Conservation (phyloP, 2,888 invertebrate genomes). For the Elysia crispata region DNA sequence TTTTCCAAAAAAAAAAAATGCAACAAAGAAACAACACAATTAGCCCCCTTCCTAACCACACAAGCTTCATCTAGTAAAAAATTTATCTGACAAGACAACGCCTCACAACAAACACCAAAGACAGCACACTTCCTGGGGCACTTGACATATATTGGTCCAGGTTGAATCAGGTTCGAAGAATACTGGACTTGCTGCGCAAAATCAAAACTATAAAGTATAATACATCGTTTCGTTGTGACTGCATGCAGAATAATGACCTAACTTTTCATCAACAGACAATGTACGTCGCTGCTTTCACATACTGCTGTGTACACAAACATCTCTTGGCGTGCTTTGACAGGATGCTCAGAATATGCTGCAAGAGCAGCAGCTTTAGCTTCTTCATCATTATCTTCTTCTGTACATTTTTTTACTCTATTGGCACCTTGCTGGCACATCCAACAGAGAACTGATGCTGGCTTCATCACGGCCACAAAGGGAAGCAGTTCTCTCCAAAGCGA, state of each 20-base stretch:
- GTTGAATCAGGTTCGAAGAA: conserved; percentile 3
- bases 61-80: not conserved
- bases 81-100: not conserved
- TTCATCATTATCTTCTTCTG: not conserved
- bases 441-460: conserved; percentile 29
- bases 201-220: conserved; percentile 32
- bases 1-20: conserved; percentile 14
- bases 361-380: not conserved
- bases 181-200: conserved; percentile 40
- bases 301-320: not conserved
- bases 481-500: not conserved
- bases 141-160: conserved; percentile 39
- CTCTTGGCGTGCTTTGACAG: not conserved
- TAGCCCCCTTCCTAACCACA: not conserved
- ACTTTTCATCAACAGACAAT: not conserved
- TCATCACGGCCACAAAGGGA: not conserved
- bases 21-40: not conserved
- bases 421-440: conserved; percentile 13
- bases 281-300: not conserved
- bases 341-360: too few species aligned
- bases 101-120: conserved; percentile 27
- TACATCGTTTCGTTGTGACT: not conserved
- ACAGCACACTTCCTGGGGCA: conserved; percentile 28
- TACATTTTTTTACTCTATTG: not conserved
- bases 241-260: not conserved